Evolutionary conservation across 2,797 vertebrate genomes (phyloP).

Genomic region (Fistularia tabacaria): DNA sequence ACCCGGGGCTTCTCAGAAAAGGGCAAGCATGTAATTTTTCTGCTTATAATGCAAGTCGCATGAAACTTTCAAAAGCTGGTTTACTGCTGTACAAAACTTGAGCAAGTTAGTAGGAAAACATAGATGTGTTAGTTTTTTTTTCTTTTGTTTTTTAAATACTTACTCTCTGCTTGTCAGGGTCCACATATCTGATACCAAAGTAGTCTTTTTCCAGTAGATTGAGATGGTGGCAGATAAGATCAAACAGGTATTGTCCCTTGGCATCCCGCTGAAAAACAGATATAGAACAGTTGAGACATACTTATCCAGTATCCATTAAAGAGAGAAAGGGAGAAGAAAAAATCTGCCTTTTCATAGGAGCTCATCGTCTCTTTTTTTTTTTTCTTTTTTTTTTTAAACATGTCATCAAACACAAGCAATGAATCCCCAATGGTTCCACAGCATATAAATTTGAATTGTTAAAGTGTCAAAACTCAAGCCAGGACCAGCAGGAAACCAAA

Average conservation of each 20-base stretch:
- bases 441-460: too few relatives aligned
- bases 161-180: constrained; percentile 95
- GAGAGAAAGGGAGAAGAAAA: too few relatives aligned
- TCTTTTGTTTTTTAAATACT: constrained; percentile 40
- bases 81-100: too few relatives aligned
- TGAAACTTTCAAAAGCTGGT: too few relatives aligned
- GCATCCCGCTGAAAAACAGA: constrained; percentile 86
- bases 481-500: neutral
- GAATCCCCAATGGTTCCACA: too few relatives aligned
- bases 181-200: constrained; percentile 94
- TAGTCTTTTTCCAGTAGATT: constrained; percentile 98
- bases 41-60: too few relatives aligned
- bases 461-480: too few relatives aligned
- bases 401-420: neutral
- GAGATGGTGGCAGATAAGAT: constrained; percentile 94
- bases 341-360: too few relatives aligned
- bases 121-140: too few relatives aligned
- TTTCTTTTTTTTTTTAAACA: neutral
- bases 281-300: neutral
- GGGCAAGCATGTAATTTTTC: too few relatives aligned
- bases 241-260: constrained; percentile 94
- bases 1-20: too few relatives aligned
- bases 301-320: neutral
- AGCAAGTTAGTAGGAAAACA: too few relatives aligned
- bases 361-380: neutral